Evolutionary conservation across 2,113 vertebrate genomes (phyloP), one percentile per base, ranked within the genome.

Genomic region (Cisticola juncidis): DNA sequence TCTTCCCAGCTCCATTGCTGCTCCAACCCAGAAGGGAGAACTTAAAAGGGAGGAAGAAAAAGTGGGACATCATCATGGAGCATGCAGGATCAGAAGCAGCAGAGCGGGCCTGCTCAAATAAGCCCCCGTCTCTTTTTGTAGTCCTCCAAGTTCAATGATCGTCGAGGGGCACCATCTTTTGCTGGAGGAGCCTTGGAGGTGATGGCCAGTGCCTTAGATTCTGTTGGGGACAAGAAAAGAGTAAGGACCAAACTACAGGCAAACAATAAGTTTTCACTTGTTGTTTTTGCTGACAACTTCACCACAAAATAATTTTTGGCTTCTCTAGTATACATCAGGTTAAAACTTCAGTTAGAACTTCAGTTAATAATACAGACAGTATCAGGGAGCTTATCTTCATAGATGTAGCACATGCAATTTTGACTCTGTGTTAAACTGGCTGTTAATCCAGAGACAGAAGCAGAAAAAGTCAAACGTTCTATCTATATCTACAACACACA

Each of bases 41-140:
- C 95, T 92, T 95, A 97, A 95, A 97, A 95, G 95, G 96, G 94
- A 97, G 87, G 96, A 96, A 97, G 94, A 96, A 97, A 95, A 97
- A 85, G 95, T 45, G 87, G 96, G 92, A 89, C 93, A 92, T 94
- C 68, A 76, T 91, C 96, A 91, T 94, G 97, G 98, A 96, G 95
- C 98, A 99, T 98, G 98, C 99, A 98, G 98, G 97, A 97, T 98
- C 97, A 92, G 97, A 97, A 91, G 97, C 98, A 98, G 97, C 97
- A 94, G 95, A 97, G 92, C 95, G 96, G 96, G 94, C 38, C 70
- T 11, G 95, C 95, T 99, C 98, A 99, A 97, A 99, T 99, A 95
- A 99, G 99, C 64, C 99, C 99, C 97, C 99, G 98, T 96, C 99
- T 98, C 97, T 99, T 99, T 98, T 99, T 99, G 98, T 99, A 99